Conservation (phyloP, 2,888 invertebrate species). For the Chironomus tentans region DNA sequence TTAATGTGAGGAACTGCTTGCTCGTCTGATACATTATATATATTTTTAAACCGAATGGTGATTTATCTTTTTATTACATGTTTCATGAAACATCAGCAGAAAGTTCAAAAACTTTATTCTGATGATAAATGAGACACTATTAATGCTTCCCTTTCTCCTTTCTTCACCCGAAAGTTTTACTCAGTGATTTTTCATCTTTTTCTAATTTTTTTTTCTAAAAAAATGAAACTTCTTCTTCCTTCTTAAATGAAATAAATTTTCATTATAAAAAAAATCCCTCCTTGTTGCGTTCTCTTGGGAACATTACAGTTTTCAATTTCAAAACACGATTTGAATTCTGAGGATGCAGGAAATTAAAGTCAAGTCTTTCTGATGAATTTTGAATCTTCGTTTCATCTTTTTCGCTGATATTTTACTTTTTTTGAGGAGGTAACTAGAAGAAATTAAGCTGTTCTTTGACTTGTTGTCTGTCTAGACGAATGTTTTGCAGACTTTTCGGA, state of each 20-base stretch:
- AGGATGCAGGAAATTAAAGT: conserved; percentile 20
- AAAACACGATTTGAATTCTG: conserved; percentile 11
- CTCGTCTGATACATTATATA: too few species aligned
- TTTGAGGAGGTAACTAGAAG: too few species aligned
- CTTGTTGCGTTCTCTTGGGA: not conserved
- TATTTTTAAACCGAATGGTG: not conserved
- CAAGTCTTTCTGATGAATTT: conserved; percentile 12
- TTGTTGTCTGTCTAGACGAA: too few species aligned
- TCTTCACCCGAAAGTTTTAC: not conserved
- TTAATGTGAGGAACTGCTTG: not conserved
- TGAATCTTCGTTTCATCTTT: not conserved
- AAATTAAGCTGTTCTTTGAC: too few species aligned
- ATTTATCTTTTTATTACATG: conserved; percentile 26
- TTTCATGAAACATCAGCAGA: conserved; percentile 15
- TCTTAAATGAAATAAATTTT: not conserved
- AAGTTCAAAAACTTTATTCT: not conserved
- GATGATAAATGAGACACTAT: conserved; percentile 22
- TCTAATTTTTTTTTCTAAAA: not conserved
- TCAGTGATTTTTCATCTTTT: conserved; percentile 15
- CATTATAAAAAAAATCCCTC: not conserved
- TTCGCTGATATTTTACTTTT: too few species aligned
- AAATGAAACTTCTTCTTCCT: not conserved
- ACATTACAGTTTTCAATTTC: conserved; percentile 8
- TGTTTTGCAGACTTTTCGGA: too few species aligned
- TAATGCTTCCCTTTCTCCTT: not conserved